Base-by-base conservation (phyloP, 2,113 vertebrate species). In the Rhinogobius similis region DNA sequence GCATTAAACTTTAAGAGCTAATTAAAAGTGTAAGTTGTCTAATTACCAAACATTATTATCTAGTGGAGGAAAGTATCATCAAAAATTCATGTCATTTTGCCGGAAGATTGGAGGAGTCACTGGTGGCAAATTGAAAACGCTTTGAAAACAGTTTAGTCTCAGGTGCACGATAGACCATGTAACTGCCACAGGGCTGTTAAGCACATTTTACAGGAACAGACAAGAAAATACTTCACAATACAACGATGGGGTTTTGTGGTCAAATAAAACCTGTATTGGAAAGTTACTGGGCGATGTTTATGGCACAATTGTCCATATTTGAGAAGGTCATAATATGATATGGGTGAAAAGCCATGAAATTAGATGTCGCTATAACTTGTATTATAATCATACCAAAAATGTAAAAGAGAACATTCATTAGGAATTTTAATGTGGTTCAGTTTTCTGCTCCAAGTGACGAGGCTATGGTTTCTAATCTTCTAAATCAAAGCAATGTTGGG, bases 41-140 rank as follows among this genome's bases (percentile, higher is more conserved):
- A 69, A 75, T 75, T 69, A 75, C 66, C 67, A 48, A 61, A 61
- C 32, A n/a, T 36, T 61, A 61, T 61, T 21, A 61, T 61, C 58
- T 36, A 36, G 29, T 38, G 58, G 58, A 29, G 29, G 9, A 38
- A 61, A 61, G 58, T 38, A 38, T 9, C 62, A 23, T 55, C 63
- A 63, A 68, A 24, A 41, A 55, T 72, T 65, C 46, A 36, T 9
- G 32, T 43, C 23, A 38, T 55, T 39, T 36, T 24, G 73, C 52
- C 67, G 26, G 0, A 59, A 62, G 72, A 39, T 13, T 23, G 20
- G 11, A 10, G 29, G 39, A 61, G 44, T 23, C 27, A 46, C 53
- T 62, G 48, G 52, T 36, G 21, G 62, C 41, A 32, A 23, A 52
- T 63, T 21, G 16, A 12, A 53, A 39, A 24, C 11, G 50, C 20